phyloP scores from a whole-genome alignment of 2,797 vertebrate genomes.

The Eulemur albifrons region DNA sequence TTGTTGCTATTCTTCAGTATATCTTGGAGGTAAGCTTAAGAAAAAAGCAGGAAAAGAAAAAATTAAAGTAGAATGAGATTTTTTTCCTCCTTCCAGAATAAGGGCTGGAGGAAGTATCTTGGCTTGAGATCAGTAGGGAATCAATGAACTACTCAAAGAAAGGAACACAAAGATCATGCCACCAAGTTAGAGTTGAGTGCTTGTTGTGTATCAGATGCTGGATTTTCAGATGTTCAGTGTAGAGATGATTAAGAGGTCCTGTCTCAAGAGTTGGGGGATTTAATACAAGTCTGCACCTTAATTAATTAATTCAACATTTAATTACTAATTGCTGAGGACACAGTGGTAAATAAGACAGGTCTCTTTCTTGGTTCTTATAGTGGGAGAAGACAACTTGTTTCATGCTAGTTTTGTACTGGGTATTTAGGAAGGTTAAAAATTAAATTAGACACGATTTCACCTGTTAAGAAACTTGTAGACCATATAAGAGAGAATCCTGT shows the following conservation, averaged over 20 bases:
- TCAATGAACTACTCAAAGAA: neutral
- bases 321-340: neutral
- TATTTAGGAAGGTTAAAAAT: neutral
- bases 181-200: neutral
- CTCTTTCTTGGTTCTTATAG: neutral
- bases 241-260: neutral
- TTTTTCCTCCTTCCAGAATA: constrained; percentile 12
- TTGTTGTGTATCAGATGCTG: neutral
- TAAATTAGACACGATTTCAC: neutral
- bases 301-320: neutral
- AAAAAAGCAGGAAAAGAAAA: neutral
- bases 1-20: neutral
- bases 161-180: neutral
- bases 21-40: neutral
- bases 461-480: neutral
- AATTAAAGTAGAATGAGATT: neutral
- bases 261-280: neutral
- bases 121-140: neutral
- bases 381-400: neutral
- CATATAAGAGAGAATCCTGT: neutral
- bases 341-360: neutral
- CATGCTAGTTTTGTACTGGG: neutral
- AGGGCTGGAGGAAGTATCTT: neutral
- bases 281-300: neutral
- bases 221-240: neutral